Base-by-base conservation (phyloP, 2,888 invertebrate genomes). In the Apantesis nais region DNA sequence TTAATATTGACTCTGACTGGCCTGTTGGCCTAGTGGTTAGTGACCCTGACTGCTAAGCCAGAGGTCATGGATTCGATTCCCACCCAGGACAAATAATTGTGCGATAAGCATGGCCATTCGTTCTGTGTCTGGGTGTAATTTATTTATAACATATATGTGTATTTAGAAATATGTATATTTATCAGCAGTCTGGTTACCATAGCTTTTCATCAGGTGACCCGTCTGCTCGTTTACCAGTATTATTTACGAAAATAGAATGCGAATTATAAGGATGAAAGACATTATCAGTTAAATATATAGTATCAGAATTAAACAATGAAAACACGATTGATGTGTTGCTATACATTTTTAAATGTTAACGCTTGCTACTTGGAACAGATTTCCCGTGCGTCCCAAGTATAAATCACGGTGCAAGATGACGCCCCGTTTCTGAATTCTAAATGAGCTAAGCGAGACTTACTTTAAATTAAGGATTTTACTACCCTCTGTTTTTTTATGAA, bases 391-490 rank as follows among this genome's bases (percentile, higher is more conserved):
- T 88, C 81, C 83, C 83, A 83, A 85, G 87, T 84, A 92, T 92
- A 92, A 92, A 92, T 92, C 92, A 92, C 86, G 73, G 83, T 74
- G 83, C 87, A 89, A 92, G 91, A 88, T 89, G 91, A 89, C 90
- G 92, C 87, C 78, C 82, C 82, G 84, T 86, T 89, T 85, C 81
- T 88, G 92, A 93, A 92, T 93, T 89, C 87, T 89, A 88, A 86
- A 91, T 91, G 88, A 90, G 88, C 82, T 81, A 81, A 82, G 78
- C 78, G 80, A 79, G 80, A 83, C 80, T 79, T 83, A 85, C 82
- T 82, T 85, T 75, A 81, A 83, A 84, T 83, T 83, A 83, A 82
- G 81, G 77, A 78, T 82, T 80, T 69, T 71, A 75, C 74, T 66
- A 62, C 74, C 76, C 67, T 62, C 71, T 70, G 78, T 67, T 70